Base-by-base conservation (phyloP, 2,888 invertebrate species). In the Nemotelus pantherinus region DNA sequence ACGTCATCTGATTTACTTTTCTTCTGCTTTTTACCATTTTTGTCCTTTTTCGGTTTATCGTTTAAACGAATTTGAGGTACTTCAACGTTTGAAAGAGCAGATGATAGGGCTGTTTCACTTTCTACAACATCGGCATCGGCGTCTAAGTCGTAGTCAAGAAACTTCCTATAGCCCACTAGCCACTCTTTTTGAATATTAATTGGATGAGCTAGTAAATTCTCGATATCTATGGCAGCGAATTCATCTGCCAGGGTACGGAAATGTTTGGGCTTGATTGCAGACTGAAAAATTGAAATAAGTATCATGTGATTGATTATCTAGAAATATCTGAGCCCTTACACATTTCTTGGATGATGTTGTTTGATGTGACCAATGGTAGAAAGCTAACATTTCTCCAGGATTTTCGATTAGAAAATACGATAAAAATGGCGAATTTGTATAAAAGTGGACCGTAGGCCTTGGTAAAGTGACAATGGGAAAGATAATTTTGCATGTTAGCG, bases 361-460 rank as follows among this genome's bases (percentile, higher is more conserved):
- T 6, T 71, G 55, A 55, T 71, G 44, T 3, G 50, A 60, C 76
- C 77, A 77, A 50, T 77, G 71, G 45, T 79, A 79, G 47, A n/a
- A 48, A 2, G 77, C 65, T 3, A 50, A n/a, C 41, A 76, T 10
- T 2, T 41, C 10, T n/a, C 77, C 76, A 6, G 79, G 75, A 58
- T 79, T 79, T 48, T 25, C 47, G 7, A 79, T 77, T 39, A 25
- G 43, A 58, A 77, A 76, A n/a, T 9, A 72, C 1, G 64, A 9
- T n/a, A 45, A 44, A 60, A 77, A 79, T 48, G 75, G 60, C 53
- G 65, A 57, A 3, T 65, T 45, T 50, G 77, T 25, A 53, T 75
- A 60, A 45, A 57, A 77, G 3, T 41, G 55, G 1, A 41, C 7
- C 57, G 60, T 9, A 65, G 57, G 3, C 60, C 9, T 58, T 76